These are phyloP conservation scores for Phalloptychus januarius DNA, from an alignment of 2,797 vertebrate genomes.

Conservation along the genomic window DNA sequence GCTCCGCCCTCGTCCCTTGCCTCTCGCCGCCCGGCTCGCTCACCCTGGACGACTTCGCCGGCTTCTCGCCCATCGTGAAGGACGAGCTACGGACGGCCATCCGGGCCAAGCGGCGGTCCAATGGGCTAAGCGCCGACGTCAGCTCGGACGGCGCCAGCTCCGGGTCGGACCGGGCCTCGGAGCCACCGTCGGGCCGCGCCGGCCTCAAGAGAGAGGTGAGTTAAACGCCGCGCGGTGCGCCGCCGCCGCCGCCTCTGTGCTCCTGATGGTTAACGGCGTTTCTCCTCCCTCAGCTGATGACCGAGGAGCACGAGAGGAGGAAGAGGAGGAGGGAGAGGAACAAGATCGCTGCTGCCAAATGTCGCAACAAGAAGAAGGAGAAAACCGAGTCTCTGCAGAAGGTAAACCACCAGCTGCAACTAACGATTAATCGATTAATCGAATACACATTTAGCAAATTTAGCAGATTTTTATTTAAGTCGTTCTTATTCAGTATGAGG, in stretches of 20 bases:
- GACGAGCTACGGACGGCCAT: slow-evolving; percentile 93
- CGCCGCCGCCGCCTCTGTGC: too few species aligned
- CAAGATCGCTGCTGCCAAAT: slow-evolving; percentile 95
- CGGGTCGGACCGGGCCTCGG: slow-evolving; percentile 69
- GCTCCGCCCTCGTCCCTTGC: slow-evolving; percentile 92
- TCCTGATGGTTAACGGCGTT: neutral
- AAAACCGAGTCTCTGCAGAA: slow-evolving; percentile 93
- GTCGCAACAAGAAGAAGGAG: slow-evolving; percentile 97
- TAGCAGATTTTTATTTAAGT: too few species aligned
- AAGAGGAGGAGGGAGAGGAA: slow-evolving; percentile 94
- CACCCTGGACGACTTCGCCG: slow-evolving; percentile 93
- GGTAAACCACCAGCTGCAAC: slow-evolving; percentile 67
- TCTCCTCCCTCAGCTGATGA: slow-evolving; percentile 66
- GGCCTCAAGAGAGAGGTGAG: slow-evolving; percentile 72
- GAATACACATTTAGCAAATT: too few species aligned
- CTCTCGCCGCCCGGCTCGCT: slow-evolving; percentile 89
- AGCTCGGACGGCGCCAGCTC: slow-evolving; percentile 82
- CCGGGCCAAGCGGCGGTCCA: slow-evolving; percentile 87
- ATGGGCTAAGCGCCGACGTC: slow-evolving; percentile 81
- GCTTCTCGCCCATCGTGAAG: slow-evolving; percentile 91
- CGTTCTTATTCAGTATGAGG: too few species aligned
- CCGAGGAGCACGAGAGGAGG: slow-evolving; percentile 88
- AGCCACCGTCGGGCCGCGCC: neutral
- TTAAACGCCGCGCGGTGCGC: too few species aligned
- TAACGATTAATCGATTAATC: too few species aligned